Conservation (phyloP, 2,888 invertebrate species). For the Phorcus lineatus region DNA sequence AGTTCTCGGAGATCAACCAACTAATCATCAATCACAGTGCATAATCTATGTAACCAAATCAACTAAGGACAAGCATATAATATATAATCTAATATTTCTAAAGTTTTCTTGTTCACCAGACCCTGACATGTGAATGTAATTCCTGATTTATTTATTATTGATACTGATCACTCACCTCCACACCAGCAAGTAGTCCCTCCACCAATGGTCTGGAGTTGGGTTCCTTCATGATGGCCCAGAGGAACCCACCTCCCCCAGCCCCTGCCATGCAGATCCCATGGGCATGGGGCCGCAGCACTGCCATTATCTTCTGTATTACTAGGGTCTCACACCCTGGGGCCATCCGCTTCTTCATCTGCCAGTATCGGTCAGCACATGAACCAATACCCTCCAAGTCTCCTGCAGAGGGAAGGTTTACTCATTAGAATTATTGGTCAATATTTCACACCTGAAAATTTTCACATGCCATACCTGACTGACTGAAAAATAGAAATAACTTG, state of each 20-base stretch:
- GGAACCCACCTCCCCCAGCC: constrained; percentile 76
- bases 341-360: constrained; percentile 76
- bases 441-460: too few species aligned
- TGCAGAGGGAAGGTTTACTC: constrained; percentile 38
- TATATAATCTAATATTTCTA: too few species aligned
- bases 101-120: too few species aligned
- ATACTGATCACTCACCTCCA: constrained; percentile 15
- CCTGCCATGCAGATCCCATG: constrained; percentile 74
- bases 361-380: constrained; percentile 72
- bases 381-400: constrained; percentile 73
- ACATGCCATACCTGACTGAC: too few species aligned
- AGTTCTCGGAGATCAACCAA: too few species aligned
- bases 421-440: not conserved
- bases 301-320: constrained; percentile 70
- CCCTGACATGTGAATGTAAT: too few species aligned
- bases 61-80: too few species aligned
- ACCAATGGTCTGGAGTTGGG: constrained; percentile 18
- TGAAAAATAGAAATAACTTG: not conserved
- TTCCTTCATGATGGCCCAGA: constrained; percentile 72
- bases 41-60: too few species aligned
- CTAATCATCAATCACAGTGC: too few species aligned
- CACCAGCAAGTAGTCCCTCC: constrained; percentile 20
- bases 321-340: constrained; percentile 76
- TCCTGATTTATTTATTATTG: too few species aligned
- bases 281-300: constrained; percentile 61